These are phyloP conservation scores for Stylophora pistillata DNA, from an alignment of 64 coral and sea anemone species.

Conservation along the genomic window DNA sequence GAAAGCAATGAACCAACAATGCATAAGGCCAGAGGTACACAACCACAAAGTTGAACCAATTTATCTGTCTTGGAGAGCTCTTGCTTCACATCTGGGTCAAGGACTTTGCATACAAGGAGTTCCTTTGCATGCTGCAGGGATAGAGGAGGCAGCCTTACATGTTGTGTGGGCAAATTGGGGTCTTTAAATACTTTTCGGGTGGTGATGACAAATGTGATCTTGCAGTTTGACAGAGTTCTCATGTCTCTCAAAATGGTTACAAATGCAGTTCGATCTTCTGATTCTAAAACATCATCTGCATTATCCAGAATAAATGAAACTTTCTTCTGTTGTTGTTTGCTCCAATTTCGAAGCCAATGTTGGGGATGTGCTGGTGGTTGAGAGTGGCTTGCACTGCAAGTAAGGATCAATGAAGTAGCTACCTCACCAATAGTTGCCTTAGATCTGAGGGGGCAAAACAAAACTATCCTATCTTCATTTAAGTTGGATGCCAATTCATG, in stretches of 20 bases:
- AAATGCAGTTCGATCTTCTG: background rate
- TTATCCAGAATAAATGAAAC: constrained; percentile 47
- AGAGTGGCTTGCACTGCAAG: constrained; percentile 5
- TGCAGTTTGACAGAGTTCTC: constrained; percentile 18
- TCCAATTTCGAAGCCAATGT: constrained; percentile 40
- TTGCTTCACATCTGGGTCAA: background rate
- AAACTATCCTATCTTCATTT: background rate
- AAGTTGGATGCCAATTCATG: background rate
- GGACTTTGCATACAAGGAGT: background rate
- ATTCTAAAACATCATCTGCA: constrained; percentile 41
- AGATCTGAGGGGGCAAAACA: constrained; percentile 18
- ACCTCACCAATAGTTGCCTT: constrained; percentile 18
- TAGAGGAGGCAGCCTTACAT: background rate
- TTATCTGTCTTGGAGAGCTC: background rate
- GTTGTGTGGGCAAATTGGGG: background rate
- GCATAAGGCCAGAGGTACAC: constrained; percentile 40
- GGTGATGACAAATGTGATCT: constrained; percentile 43
- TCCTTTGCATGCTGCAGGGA: background rate
- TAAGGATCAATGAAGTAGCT: constrained; percentile 16
- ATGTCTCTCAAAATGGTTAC: constrained; percentile 43
- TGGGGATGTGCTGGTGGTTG: background rate
- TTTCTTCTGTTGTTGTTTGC: constrained; percentile 14
- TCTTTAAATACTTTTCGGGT: constrained; percentile 27
- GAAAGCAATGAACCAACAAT: constrained; percentile 33
- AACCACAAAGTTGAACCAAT: constrained; percentile 41